phyloP scores from a whole-genome alignment of 2,888 invertebrate species.

The Oxycera nigricornis region DNA sequence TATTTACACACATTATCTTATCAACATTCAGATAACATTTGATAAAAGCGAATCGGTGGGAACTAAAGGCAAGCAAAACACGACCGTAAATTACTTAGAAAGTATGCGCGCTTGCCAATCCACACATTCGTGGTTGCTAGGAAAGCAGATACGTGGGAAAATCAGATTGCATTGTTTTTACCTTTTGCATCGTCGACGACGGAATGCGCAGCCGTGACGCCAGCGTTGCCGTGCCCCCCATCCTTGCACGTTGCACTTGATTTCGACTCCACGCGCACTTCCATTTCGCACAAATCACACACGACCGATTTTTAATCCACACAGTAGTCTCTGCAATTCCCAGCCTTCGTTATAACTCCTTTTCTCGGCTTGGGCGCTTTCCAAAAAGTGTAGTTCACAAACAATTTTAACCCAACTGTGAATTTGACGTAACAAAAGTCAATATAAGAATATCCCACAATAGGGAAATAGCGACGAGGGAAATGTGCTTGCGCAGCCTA shows the following conservation, averaged over 20 bases:
- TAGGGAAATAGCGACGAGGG: too few species aligned
- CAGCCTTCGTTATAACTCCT: too few species aligned
- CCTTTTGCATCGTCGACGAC: constrained; percentile 15
- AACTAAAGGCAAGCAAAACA: background rate
- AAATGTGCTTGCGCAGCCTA: too few species aligned
- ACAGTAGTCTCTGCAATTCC: too few species aligned
- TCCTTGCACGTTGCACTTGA: background rate
- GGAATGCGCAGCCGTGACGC: background rate
- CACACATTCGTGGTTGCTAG: background rate
- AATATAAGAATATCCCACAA: too few species aligned
- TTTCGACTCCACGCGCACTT: constrained; percentile 17
- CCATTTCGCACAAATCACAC: constrained; percentile 28
- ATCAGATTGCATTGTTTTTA: background rate
- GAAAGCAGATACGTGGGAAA: constrained; percentile 13
- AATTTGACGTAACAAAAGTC: too few species aligned
- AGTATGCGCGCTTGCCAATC: background rate
- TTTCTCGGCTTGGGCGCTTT: too few species aligned
- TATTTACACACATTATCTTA: constrained; percentile 2
- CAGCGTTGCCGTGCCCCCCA: constrained; percentile 9
- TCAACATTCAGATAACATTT: background rate
- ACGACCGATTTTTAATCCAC: too few species aligned
- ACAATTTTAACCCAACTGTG: too few species aligned
- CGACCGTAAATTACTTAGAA: background rate
- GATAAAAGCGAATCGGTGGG: background rate
- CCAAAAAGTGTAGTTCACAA: too few species aligned